Evolutionary conservation across 2,888 invertebrate species (phyloP).

Genomic region (Cephus pulcher): DNA sequence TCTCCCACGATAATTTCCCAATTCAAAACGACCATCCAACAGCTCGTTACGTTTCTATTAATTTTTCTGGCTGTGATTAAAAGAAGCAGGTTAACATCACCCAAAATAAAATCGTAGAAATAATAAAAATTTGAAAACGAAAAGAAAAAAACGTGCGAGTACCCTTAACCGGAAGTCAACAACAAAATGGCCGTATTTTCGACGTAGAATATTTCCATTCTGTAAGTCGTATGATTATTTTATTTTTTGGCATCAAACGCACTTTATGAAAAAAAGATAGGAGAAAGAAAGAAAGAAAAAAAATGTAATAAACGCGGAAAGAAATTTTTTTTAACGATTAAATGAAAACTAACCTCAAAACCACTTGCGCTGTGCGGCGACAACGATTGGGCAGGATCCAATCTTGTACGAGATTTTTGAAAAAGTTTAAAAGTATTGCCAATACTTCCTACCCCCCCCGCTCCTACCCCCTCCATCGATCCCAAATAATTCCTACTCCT

Average conservation of each 20-base stretch:
- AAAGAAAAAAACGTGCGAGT: not conserved
- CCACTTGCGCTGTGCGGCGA: conserved; percentile 5
- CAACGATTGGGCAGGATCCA: conserved; percentile 59
- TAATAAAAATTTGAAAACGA: not conserved
- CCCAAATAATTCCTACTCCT: conserved; percentile 12
- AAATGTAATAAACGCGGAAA: conserved; percentile 16
- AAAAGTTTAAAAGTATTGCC: conserved; percentile 1
- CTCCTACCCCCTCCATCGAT: not conserved
- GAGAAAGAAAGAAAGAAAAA: conserved; percentile 12
- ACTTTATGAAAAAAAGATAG: conserved; percentile 7
- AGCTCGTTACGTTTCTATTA: not conserved
- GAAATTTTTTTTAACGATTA: conserved; percentile 14
- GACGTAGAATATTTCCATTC: not conserved
- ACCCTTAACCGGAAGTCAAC: not conserved
- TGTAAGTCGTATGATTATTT: not conserved
- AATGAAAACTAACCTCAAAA: conserved; percentile 22
- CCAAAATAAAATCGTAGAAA: not conserved
- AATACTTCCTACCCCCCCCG: not conserved
- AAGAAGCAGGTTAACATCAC: not conserved
- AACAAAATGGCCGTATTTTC: not conserved
- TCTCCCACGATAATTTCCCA: too few relatives aligned
- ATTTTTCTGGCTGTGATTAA: not conserved
- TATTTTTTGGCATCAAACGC: conserved; percentile 16
- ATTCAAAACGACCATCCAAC: too few relatives aligned
- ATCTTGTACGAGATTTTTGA: conserved; percentile 32